Conservation (phyloP, 2,113 vertebrate genomes). For the Hemibagrus wyckioides region DNA sequence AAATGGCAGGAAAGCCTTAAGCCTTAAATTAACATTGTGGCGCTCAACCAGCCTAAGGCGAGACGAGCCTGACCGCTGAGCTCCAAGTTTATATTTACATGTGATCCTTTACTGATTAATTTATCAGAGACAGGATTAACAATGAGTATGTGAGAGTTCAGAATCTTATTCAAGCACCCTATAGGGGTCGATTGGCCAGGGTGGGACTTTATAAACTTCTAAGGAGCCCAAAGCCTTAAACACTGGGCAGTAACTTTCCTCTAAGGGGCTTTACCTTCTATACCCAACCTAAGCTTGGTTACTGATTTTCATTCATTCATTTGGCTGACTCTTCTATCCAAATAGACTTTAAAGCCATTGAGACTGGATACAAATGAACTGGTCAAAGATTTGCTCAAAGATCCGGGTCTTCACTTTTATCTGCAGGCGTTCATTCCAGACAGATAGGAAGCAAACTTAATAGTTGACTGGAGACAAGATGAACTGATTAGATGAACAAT, state of each 20-base stretch:
- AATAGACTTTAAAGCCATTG: neutral
- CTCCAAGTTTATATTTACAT: neutral
- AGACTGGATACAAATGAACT: neutral
- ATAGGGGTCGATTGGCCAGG: no score
- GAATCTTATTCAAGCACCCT: neutral
- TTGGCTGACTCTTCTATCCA: neutral
- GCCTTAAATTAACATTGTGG: neutral
- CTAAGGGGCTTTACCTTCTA: neutral
- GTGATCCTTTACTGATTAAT: neutral
- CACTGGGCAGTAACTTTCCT: neutral
- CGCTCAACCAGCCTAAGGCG: neutral
- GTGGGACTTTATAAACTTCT: no score
- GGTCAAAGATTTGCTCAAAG: neutral
- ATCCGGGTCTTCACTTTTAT: neutral
- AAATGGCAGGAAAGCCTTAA: neutral
- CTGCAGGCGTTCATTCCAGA: neutral
- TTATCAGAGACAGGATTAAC: neutral
- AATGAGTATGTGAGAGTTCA: neutral
- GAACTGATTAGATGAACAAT: neutral
- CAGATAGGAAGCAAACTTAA: neutral
- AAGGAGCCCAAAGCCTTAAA: neutral
- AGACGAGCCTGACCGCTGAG: neutral
- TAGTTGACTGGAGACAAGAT: neutral
- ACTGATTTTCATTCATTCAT: neutral
- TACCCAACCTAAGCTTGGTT: neutral